Percentiles rank a stretch among this genome's conserved stretches.
Conservation (phyloP, 2,888 invertebrate genomes). For the Phalera bucephala region DNA sequence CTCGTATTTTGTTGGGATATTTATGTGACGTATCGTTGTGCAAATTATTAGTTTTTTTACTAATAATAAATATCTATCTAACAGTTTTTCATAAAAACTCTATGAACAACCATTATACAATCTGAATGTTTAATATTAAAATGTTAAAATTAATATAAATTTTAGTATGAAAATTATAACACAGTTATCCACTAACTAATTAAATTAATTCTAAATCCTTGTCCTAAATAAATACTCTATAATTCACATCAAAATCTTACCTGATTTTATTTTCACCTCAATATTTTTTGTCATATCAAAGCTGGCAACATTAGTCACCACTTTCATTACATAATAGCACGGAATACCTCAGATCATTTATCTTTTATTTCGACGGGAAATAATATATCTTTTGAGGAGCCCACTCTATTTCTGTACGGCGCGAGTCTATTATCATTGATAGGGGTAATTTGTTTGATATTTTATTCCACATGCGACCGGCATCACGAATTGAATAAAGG, state of each 20-base stretch:
- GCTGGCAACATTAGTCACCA: constrained; percentile 16
- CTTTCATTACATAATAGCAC: constrained; percentile 46
- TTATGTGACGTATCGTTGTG: too few species aligned
- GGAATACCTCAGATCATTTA: constrained; percentile 41
- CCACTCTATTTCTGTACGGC: constrained; percentile 33
- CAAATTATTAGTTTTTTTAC: too few species aligned
- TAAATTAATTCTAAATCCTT: too few species aligned
- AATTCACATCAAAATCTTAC: background rate
- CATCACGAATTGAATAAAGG: constrained; percentile 27
- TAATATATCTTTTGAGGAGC: constrained; percentile 35
- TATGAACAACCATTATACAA: too few species aligned
- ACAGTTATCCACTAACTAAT: too few species aligned
- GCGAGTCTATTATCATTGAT: constrained; percentile 48
- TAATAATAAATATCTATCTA: too few species aligned
- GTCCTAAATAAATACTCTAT: too few species aligned
- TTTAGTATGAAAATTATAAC: too few species aligned
- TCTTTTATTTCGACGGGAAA: constrained; percentile 39
- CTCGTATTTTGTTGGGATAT: too few species aligned
- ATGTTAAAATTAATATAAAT: too few species aligned
- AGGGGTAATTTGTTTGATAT: constrained; percentile 48
- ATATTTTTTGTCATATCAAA: background rate
- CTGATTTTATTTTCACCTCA: background rate
- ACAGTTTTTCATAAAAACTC: too few species aligned
- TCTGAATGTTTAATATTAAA: too few species aligned
- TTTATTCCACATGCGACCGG: constrained; percentile 40